These are phyloP conservation scores for Rhynchophorus ferrugineus DNA, from an alignment of 1,140 invertebrate genomes.

Conservation along the genomic window DNA sequence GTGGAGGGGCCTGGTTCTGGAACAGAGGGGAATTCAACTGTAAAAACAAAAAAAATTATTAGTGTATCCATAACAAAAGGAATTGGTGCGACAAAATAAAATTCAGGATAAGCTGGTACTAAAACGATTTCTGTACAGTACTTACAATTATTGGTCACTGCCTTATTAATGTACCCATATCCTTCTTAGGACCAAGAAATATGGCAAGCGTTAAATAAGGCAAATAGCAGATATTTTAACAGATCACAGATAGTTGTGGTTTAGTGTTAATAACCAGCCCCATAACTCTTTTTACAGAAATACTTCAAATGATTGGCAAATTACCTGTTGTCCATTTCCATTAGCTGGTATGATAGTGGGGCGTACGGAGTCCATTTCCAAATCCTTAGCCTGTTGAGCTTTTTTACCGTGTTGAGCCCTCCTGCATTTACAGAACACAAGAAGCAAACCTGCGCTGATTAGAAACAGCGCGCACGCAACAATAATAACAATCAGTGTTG, in stretches of 20 bases:
- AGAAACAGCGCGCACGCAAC: constrained; percentile 75
- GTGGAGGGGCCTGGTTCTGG: constrained; percentile 72
- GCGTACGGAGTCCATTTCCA: constrained; percentile 77
- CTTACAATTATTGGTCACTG: constrained; percentile 23
- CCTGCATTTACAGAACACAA: constrained; percentile 82
- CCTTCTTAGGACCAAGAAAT: constrained; percentile 11
- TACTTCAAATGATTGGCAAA: not conserved
- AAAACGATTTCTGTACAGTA: not conserved
- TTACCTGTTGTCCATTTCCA: constrained; percentile 20
- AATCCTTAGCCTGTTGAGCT: constrained; percentile 75
- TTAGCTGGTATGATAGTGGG: constrained; percentile 64
- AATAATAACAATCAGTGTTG: constrained; percentile 71
- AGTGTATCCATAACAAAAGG: not conserved
- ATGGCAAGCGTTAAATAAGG: constrained; percentile 11
- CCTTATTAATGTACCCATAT: constrained; percentile 13
- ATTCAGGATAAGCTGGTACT: not conserved
- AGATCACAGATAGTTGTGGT: no score
- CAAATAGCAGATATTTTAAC: not conserved
- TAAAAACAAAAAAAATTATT: constrained; percentile 12
- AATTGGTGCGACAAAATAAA: not conserved
- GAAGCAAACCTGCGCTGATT: constrained; percentile 64
- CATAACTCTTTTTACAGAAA: not conserved
- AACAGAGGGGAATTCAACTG: constrained; percentile 23
- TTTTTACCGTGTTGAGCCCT: constrained; percentile 62
- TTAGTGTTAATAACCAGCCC: not conserved